Conservation (phyloP, 37 sponge, comb jelly and placozoan genomes). For the Chondrilla cf. caribensis region DNA sequence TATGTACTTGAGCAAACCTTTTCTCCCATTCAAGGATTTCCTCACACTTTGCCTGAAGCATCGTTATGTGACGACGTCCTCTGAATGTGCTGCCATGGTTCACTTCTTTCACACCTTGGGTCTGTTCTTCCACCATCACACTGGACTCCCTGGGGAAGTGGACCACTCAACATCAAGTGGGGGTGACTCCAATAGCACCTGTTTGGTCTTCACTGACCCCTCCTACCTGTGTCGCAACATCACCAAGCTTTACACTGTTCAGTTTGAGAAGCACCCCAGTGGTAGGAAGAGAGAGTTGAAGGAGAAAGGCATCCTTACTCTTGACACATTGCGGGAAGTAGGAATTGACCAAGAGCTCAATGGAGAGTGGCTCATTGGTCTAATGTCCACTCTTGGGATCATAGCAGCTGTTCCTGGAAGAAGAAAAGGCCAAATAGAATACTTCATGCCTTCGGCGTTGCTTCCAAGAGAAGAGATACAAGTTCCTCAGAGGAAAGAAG, state of each 20-base stretch:
- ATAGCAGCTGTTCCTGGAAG: neutral
- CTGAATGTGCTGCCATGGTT: constrained; percentile 7
- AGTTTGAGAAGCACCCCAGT: neutral
- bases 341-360: neutral
- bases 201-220: constrained; percentile 21
- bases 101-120: constrained; percentile 11
- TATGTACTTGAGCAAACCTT: neutral
- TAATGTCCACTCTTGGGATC: neutral
- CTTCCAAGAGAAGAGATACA: neutral
- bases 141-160: constrained; percentile 7
- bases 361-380: neutral
- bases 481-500: neutral
- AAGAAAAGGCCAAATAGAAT: neutral
- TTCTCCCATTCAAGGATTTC: neutral
- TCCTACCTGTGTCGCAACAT: constrained; percentile 18
- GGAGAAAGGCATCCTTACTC: neutral
- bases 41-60: neutral
- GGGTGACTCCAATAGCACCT: constrained; percentile 8
- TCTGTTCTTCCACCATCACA: constrained; percentile 20
- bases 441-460: neutral
- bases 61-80: neutral
- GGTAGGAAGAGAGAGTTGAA: neutral
- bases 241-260: constrained; percentile 7
- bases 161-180: neutral
- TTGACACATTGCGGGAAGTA: neutral